A percentile compares a stretch with the other conserved stretches of the same genome.
phyloP scores from a whole-genome alignment of 2,113 vertebrate species.

The Phyllostomus discolor region DNA sequence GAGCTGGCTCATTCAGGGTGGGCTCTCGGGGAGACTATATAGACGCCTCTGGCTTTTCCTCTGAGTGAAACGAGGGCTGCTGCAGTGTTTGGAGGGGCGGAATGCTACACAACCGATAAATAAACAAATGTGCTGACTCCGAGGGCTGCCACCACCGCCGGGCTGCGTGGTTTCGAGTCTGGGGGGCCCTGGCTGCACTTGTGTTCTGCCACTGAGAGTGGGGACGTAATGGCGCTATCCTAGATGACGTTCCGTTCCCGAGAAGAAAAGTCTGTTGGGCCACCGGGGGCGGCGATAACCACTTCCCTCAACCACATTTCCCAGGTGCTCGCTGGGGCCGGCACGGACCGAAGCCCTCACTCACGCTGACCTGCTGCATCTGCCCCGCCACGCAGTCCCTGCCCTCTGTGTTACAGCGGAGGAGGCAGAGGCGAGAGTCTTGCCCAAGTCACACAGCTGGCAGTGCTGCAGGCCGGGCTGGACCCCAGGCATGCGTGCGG shows the following conservation, averaged over 20 bases:
- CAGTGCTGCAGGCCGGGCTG: not conserved
- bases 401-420: not conserved
- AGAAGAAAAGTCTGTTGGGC: not conserved
- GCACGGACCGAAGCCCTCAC: not conserved
- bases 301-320: too few species aligned
- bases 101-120: not conserved
- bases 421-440: not conserved
- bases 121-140: not conserved
- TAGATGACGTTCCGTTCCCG: not conserved
- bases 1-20: not conserved
- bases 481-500: not conserved
- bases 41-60: not conserved
- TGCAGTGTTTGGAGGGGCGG: not conserved
- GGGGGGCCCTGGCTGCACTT: not conserved
- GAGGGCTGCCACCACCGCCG: too few species aligned
- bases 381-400: not conserved
- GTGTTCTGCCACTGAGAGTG: not conserved
- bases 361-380: not conserved
- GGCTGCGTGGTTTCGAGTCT: not conserved
- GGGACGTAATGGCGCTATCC: not conserved
- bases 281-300: not conserved
- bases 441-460: not conserved
- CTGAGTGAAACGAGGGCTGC: not conserved
- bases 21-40: accelerated
- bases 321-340: not conserved